Evolutionary conservation across 2,888 invertebrate genomes (phyloP).

Genomic region (Pollenia amentaria): DNA sequence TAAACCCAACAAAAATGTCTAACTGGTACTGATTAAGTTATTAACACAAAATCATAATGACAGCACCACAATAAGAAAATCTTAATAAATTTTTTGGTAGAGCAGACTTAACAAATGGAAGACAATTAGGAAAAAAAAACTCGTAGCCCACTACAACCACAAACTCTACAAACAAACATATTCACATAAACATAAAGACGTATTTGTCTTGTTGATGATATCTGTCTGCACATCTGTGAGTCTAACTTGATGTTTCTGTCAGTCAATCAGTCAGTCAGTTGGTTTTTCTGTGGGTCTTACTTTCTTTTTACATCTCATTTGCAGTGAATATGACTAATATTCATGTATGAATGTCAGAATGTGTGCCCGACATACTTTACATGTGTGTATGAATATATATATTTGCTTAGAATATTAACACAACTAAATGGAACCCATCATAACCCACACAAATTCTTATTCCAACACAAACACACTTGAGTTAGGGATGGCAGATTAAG

Average conservation of each 20-base stretch:
- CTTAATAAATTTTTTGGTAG: not conserved
- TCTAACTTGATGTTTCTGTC: not conserved
- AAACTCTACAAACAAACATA: not conserved
- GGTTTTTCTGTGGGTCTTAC: not conserved
- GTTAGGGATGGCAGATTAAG: not conserved
- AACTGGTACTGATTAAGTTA: not conserved
- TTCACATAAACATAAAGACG: not conserved
- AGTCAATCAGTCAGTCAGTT: not conserved
- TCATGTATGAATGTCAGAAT: not conserved
- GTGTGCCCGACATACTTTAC: not conserved
- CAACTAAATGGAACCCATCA: not conserved
- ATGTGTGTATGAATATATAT: constrained; percentile 38
- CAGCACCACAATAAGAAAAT: not conserved
- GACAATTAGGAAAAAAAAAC: not conserved
- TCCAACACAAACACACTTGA: not conserved
- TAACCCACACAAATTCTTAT: not conserved
- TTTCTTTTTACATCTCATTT: not conserved
- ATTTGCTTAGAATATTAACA: constrained; percentile 65
- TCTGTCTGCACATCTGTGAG: not conserved
- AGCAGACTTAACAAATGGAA: not conserved
- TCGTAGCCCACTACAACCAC: not conserved
- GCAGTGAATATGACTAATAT: not conserved
- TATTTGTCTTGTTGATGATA: not conserved
- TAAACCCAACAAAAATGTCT: no score
- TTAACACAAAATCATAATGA: constrained; percentile 11